phyloP scores from a whole-genome alignment of 1,140 invertebrate species.

The Anastatus disparis region DNA sequence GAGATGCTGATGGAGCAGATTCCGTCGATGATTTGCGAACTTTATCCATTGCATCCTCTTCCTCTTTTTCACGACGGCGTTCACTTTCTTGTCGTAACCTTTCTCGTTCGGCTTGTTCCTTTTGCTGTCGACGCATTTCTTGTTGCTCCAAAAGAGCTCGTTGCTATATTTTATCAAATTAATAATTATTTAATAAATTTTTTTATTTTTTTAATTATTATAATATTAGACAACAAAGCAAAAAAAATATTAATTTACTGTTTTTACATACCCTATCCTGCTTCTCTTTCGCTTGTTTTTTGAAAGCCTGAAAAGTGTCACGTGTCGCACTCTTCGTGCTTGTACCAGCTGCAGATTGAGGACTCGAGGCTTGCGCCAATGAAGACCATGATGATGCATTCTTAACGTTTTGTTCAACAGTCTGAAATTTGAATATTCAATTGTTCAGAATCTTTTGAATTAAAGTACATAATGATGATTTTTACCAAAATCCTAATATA shows the following conservation, averaged over 20 bases:
- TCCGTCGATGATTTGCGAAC: slow-evolving; percentile 68
- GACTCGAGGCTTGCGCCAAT: slow-evolving; percentile 82
- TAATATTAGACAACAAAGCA: background rate
- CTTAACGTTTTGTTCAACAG: slow-evolving; percentile 79
- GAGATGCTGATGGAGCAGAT: slow-evolving; percentile 61
- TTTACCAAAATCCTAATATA: background rate
- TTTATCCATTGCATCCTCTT: slow-evolving; percentile 82
- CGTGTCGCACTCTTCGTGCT: slow-evolving; percentile 72
- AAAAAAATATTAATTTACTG: background rate
- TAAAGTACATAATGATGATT: too few relatives aligned
- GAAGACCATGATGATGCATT: slow-evolving; percentile 94
- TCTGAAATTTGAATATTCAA: slow-evolving; percentile 47
- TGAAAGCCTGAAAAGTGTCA: slow-evolving; percentile 85
- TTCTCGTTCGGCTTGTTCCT: slow-evolving; percentile 87
- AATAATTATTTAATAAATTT: too few relatives aligned
- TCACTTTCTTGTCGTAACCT: slow-evolving; percentile 82
- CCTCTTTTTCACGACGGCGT: slow-evolving; percentile 79
- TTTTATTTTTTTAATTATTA: too few relatives aligned
- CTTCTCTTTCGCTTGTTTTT: slow-evolving; percentile 95
- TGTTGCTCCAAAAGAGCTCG: slow-evolving; percentile 85
- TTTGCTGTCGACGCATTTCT: slow-evolving; percentile 78
- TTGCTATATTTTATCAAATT: too few relatives aligned
- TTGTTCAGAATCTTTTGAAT: too few relatives aligned
- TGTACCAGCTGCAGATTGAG: slow-evolving; percentile 69
- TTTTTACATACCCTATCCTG: slow-evolving; percentile 78